These are phyloP conservation scores for Lutjanus campechanus DNA, from an alignment of 2,797 vertebrate genomes.

Conservation along the genomic window DNA sequence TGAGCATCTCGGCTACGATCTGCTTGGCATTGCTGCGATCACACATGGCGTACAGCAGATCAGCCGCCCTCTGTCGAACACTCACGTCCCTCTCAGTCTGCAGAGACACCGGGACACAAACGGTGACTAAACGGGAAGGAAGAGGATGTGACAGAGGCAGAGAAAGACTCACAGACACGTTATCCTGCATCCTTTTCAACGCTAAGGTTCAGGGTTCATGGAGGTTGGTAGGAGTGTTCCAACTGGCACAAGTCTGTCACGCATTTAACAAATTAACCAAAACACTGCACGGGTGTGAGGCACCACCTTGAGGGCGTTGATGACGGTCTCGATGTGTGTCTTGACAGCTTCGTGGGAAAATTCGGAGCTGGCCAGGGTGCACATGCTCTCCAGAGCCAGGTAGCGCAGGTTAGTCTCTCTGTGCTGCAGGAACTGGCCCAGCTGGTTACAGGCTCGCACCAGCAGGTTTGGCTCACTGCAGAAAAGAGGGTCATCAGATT, in stretches of 20 bases:
- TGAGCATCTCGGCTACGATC: slow-evolving; percentile 94
- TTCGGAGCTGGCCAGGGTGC: slow-evolving; percentile 93
- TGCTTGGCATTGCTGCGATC: slow-evolving; percentile 95
- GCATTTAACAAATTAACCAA: neutral
- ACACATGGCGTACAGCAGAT: slow-evolving; percentile 95
- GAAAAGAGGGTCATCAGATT: neutral
- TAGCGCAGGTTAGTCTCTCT: slow-evolving; percentile 94
- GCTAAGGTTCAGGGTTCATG: neutral
- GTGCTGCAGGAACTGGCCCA: slow-evolving; percentile 94
- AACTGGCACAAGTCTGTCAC: neutral
- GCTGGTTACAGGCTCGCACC: slow-evolving; percentile 93
- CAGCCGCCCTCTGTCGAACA: slow-evolving; percentile 91
- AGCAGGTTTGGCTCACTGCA: slow-evolving; percentile 92
- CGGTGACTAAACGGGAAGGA: neutral
- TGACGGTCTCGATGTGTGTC: slow-evolving; percentile 93
- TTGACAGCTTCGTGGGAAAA: slow-evolving; percentile 95
- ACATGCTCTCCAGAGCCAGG: slow-evolving; percentile 94
- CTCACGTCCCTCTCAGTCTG: slow-evolving; percentile 95
- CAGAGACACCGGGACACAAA: slow-evolving; percentile 2
- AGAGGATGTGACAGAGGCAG: neutral
- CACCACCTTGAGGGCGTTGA: slow-evolving; percentile 91
- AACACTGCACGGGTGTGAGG: neutral
- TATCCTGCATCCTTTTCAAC: neutral
- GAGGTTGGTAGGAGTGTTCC: neutral
- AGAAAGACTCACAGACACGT: neutral